These are phyloP conservation scores for Papilio protenor DNA, from an alignment of 2,888 invertebrate species.

Conservation along the genomic window DNA sequence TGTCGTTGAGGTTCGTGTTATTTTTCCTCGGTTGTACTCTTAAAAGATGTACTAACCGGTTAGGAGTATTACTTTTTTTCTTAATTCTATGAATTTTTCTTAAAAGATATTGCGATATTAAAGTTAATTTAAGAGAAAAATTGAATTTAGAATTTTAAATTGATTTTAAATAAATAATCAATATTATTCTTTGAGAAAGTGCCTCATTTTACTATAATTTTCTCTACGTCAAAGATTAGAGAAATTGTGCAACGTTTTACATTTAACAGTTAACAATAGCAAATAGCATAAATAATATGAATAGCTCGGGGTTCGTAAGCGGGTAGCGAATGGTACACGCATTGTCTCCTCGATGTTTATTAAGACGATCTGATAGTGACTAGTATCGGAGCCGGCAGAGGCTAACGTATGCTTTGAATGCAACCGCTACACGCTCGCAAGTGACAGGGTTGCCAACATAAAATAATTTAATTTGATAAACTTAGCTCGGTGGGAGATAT, in stretches of 20 bases:
- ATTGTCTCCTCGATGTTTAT: constrained; percentile 82
- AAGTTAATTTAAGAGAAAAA: too few relatives aligned
- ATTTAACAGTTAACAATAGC: constrained; percentile 55
- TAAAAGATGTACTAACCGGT: too few relatives aligned
- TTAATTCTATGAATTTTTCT: too few relatives aligned
- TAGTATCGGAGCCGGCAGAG: constrained; percentile 69
- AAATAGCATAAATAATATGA: constrained; percentile 49
- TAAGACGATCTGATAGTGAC: constrained; percentile 80
- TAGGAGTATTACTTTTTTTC: too few relatives aligned
- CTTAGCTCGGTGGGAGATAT: too few relatives aligned
- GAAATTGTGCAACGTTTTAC: neutral
- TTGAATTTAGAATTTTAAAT: too few relatives aligned
- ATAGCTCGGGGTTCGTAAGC: constrained; percentile 59
- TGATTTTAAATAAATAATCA: too few relatives aligned
- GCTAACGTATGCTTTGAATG: constrained; percentile 77
- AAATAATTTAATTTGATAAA: neutral
- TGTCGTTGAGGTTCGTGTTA: too few relatives aligned
- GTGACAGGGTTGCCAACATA: constrained; percentile 49
- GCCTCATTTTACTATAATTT: neutral
- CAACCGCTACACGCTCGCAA: constrained; percentile 54
- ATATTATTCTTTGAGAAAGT: too few relatives aligned
- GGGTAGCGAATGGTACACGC: constrained; percentile 71
- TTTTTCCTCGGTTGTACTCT: too few relatives aligned
- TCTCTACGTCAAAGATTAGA: neutral
- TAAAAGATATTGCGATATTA: too few relatives aligned